These are phyloP conservation scores for Conus canariensis DNA, from an alignment of 2,888 invertebrate genomes.

Conservation along the genomic window DNA sequence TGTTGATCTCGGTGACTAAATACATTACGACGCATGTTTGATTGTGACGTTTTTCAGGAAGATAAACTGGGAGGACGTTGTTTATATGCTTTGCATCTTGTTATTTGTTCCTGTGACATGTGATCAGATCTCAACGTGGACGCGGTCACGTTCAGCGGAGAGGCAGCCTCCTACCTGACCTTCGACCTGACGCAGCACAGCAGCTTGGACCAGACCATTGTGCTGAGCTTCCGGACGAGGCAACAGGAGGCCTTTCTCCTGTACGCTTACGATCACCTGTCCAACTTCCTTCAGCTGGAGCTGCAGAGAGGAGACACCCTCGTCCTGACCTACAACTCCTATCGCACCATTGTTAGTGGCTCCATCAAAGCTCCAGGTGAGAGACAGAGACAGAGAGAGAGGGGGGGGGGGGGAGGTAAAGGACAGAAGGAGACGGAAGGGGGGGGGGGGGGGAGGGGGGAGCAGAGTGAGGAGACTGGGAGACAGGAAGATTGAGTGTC, in stretches of 20 bases:
- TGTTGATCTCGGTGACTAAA: too few relatives aligned
- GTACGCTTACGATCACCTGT: conserved; percentile 94
- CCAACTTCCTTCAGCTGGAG: conserved; percentile 90
- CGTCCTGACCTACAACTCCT: conserved; percentile 60
- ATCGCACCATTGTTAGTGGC: conserved; percentile 52
- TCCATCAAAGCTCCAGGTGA: conserved; percentile 46
- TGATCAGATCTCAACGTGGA: conserved; percentile 91
- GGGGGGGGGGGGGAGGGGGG: not conserved
- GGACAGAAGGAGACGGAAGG: not conserved
- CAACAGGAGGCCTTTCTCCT: conserved; percentile 86
- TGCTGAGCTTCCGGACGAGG: conserved; percentile 94
- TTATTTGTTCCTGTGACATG: not conserved
- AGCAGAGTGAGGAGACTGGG: not conserved
- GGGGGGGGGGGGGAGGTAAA: not conserved
- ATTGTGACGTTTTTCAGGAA: too few relatives aligned
- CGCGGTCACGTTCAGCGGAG: conserved; percentile 91
- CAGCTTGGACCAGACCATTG: conserved; percentile 88
- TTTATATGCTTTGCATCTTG: too few relatives aligned
- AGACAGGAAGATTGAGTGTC: not conserved
- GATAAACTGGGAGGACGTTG: too few relatives aligned
- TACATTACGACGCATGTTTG: too few relatives aligned
- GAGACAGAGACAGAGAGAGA: not conserved
- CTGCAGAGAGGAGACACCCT: conserved; percentile 58
- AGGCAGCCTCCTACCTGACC: conserved; percentile 85
- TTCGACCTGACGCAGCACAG: conserved; percentile 82